A percentile compares a stretch with the other conserved stretches of the same genome.
phyloP scores from a whole-genome alignment of 2,797 vertebrate species.

The Fringilla coelebs region DNA sequence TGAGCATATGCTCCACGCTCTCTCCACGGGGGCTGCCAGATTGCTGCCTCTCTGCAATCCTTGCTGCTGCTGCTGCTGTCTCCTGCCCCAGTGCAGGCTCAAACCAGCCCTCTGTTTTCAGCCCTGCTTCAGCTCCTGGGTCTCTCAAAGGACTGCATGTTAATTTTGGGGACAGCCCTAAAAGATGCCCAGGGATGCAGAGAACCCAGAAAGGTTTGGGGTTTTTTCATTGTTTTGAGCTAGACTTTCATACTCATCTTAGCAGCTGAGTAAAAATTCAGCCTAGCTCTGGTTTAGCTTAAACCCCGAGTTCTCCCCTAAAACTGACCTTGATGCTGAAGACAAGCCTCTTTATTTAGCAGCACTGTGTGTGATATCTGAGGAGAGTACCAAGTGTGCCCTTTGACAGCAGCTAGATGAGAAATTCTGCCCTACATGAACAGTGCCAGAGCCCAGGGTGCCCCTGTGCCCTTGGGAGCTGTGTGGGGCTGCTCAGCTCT shows the following conservation, averaged over 20 bases:
- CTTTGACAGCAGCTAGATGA: background rate
- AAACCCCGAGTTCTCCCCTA: background rate
- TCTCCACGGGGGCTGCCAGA: conserved; percentile 6
- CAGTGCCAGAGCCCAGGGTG: background rate
- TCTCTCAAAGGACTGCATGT: background rate
- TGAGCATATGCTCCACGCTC: background rate
- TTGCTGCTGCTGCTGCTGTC: background rate
- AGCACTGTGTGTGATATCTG: background rate
- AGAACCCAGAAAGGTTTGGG: background rate
- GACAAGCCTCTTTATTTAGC: background rate
- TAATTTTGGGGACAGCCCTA: background rate
- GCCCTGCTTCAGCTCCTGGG: background rate
- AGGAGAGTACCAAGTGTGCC: background rate
- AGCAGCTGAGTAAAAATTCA: background rate
- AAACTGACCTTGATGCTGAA: background rate
- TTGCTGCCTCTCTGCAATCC: conserved; percentile 13
- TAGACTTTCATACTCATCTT: background rate
- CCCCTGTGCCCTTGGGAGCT: background rate
- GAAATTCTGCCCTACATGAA: background rate
- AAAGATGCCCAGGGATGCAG: background rate
- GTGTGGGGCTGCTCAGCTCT: background rate
- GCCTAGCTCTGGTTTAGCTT: background rate
- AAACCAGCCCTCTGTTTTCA: background rate
- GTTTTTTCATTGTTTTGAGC: background rate
- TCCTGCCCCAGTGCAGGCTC: background rate